Evolutionary conservation across 2,888 invertebrate species (phyloP), one percentile per base, ranked within the genome.

Genomic region (Ennomos erosarius): DNA sequence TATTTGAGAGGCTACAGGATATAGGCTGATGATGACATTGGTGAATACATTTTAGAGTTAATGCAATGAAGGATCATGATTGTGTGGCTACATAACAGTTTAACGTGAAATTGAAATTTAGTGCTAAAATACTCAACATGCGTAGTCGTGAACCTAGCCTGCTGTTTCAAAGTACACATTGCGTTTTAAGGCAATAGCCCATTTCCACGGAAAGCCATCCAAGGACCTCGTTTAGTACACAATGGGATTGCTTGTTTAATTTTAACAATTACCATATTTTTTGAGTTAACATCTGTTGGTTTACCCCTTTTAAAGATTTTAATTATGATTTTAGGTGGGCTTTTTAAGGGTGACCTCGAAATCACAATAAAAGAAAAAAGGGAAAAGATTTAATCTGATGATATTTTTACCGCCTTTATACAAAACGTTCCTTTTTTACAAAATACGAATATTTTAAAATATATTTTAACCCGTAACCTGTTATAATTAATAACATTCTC

Each of bases 201-300:
- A 83, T 85, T 88, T 80, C 68, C 81, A 79, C 76, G 78, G 73
- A 79, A 76, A 75, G 74, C 75, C 75, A 76, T 82, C 77, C 78
- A 70, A 75, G 70, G 75, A 69, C 75, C 74, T 65, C 74, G 75
- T 75, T 85, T 74, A 69, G 84, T 85, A 84, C 81, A 85, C 81
- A 84, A 71, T 71, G 79, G 78, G 81, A 82, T 85, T 83, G 83
- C 84, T 81, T 84, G 82, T 85, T 84, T 85, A 81, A 85, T 83
- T 85, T 85, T 77, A 79, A 81, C 79, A 84, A 85, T 84, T 81
- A 82, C 79, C 84, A 84, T 85, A 84, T 83, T 84, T 85, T 83
- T 82, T 74, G 74, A 76, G 66, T 78, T 78, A 80, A 74, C 82
- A 81, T 78, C 78, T 83, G 81, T 79, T 82, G 75, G 78, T 76